Evolutionary conservation across 2,888 invertebrate genomes (phyloP).

Genomic region (Pristionchus arcanus): DNA sequence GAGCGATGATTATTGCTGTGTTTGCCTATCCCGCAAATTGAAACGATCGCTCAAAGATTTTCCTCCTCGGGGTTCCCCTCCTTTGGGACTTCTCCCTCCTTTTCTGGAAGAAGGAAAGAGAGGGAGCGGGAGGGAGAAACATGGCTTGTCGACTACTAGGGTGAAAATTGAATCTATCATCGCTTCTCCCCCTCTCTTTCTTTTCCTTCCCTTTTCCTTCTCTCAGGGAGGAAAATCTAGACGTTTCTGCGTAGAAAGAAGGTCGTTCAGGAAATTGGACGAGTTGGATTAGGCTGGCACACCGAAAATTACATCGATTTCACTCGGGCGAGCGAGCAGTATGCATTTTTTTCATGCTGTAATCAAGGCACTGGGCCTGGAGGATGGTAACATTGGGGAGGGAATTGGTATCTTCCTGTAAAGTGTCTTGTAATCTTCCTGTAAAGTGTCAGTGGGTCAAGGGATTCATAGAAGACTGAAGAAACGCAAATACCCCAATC

Average conservation of each 20-base stretch:
- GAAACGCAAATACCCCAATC: neutral
- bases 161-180: slow-evolving; percentile 56
- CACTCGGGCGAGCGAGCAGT: neutral
- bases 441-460: no score
- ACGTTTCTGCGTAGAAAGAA: slow-evolving; percentile 23
- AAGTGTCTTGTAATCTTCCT: no score
- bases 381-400: no score
- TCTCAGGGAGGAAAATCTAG: neutral
- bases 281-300: slow-evolving; percentile 8
- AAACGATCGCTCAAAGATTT: neutral
- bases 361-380: no score
- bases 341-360: no score
- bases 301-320: slow-evolving; percentile 26
- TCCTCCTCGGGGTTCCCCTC: neutral
- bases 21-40: neutral
- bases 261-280: slow-evolving; percentile 27
- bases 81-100: neutral
- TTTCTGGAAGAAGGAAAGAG: slow-evolving; percentile 25
- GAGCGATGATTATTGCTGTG: neutral
- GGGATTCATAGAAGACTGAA: no score
- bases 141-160: neutral
- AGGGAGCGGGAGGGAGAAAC: slow-evolving; percentile 18
- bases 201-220: neutral
- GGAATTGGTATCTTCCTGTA: no score
- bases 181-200: slow-evolving; percentile 25